Percentiles rank a stretch among this genome's conserved stretches.
phyloP scores from a whole-genome alignment of 2,113 vertebrate genomes.

The Leucopternis melanops region DNA sequence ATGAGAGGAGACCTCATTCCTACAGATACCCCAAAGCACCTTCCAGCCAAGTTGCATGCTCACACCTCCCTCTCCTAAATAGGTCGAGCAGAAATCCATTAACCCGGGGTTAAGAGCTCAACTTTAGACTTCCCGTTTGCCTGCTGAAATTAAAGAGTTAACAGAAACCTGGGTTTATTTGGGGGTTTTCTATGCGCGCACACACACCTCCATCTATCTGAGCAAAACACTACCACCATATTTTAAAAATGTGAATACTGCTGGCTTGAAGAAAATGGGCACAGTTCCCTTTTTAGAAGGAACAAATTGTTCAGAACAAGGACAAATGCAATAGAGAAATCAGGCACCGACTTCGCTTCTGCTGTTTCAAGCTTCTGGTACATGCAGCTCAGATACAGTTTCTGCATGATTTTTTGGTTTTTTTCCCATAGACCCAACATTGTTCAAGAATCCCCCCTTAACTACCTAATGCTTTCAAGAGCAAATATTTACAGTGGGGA shows the following conservation, averaged over 20 bases:
- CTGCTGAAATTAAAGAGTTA: neutral
- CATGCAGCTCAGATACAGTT: neutral
- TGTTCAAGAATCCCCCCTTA: neutral
- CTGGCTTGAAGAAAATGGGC: conserved; percentile 26
- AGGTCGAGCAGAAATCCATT: neutral
- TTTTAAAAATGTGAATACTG: conserved; percentile 18
- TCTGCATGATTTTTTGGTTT: neutral
- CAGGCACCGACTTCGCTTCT: neutral
- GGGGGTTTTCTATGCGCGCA: neutral
- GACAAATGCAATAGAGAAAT: conserved; percentile 41
- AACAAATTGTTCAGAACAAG: conserved; percentile 57
- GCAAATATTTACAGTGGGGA: neutral
- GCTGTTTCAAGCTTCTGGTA: neutral
- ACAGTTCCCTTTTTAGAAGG: conserved; percentile 51
- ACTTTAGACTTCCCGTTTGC: neutral
- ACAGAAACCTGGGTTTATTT: neutral
- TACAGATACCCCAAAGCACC: neutral
- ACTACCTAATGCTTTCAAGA: neutral
- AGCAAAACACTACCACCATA: neutral
- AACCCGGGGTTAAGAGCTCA: neutral
- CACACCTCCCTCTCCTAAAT: neutral
- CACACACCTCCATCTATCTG: neutral
- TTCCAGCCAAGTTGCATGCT: accelerated
- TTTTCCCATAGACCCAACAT: neutral
- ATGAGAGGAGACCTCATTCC: neutral